phyloP scores from a whole-genome alignment of 2,888 invertebrate species.

The Dione vanillae region DNA sequence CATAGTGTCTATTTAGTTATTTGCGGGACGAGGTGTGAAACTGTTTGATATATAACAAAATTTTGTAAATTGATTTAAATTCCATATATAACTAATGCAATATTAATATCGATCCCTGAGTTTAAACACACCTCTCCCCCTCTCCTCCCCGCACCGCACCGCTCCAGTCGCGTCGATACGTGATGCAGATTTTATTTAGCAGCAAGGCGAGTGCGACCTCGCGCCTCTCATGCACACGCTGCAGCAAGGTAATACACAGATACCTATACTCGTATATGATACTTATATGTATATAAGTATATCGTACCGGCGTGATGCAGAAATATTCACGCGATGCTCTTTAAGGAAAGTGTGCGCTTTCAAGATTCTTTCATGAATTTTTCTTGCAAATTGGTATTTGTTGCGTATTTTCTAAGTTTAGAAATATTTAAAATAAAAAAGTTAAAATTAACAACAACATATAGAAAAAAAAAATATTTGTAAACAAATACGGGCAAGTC shows the following conservation, averaged over 20 bases:
- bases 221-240: background rate
- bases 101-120: background rate
- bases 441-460: no score
- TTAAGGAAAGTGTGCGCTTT: background rate
- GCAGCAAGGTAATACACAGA: conserved; percentile 4
- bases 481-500: no score
- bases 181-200: conserved; percentile 46
- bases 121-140: background rate
- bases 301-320: background rate
- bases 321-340: conserved; percentile 6
- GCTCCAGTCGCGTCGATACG: conserved; percentile 34
- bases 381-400: background rate
- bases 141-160: background rate
- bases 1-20: no score
- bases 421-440: no score
- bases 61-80: no score
- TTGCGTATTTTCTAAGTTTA: background rate
- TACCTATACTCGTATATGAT: background rate
- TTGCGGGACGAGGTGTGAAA: no score
- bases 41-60: no score
- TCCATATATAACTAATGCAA: no score
- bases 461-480: no score
- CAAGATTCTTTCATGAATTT: background rate
- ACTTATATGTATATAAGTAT: background rate
- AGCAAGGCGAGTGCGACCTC: conserved; percentile 5